A percentile compares a stretch with the other conserved stretches of the same genome.
phyloP scores from a whole-genome alignment of 2,797 vertebrate species.

The Rachycentron canadum region DNA sequence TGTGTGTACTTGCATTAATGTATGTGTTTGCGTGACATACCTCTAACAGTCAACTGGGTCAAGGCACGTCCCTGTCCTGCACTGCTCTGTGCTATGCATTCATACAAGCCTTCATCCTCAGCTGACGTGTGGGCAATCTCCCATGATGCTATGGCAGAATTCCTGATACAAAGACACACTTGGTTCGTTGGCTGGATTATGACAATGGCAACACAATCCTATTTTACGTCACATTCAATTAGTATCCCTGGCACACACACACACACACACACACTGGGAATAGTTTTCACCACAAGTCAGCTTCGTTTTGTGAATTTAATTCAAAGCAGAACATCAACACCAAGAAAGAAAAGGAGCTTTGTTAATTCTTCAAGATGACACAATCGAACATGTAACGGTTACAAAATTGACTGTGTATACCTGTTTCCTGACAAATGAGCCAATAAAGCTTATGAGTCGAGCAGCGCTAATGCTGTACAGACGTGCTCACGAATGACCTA shows the following conservation, averaged over 20 bases:
- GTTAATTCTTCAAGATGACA: slow-evolving; percentile 69
- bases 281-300: slow-evolving; percentile 60
- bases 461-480: slow-evolving; percentile 65
- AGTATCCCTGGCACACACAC: slow-evolving; percentile 20
- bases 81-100: slow-evolving; percentile 89
- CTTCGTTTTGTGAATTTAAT: slow-evolving; percentile 62
- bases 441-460: slow-evolving; percentile 55
- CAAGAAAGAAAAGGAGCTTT: slow-evolving; percentile 47
- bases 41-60: slow-evolving; percentile 88
- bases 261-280: slow-evolving; percentile 21
- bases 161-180: slow-evolving; percentile 79
- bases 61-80: slow-evolving; percentile 86
- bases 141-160: slow-evolving; percentile 89
- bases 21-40: slow-evolving; percentile 74
- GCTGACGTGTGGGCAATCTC: slow-evolving; percentile 86
- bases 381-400: slow-evolving; percentile 68
- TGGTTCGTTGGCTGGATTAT: slow-evolving; percentile 33
- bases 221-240: slow-evolving; percentile 51
- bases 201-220: slow-evolving; percentile 35
- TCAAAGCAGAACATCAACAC: slow-evolving; percentile 67
- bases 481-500: slow-evolving; percentile 51
- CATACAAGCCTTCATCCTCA: slow-evolving; percentile 89
- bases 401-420: slow-evolving; percentile 56
- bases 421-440: slow-evolving; percentile 65
- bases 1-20: slow-evolving; percentile 14